Evolutionary conservation across 2,888 invertebrate species (phyloP), one percentile per base, ranked within the genome.

Genomic region (Morinoia aosen): DNA sequence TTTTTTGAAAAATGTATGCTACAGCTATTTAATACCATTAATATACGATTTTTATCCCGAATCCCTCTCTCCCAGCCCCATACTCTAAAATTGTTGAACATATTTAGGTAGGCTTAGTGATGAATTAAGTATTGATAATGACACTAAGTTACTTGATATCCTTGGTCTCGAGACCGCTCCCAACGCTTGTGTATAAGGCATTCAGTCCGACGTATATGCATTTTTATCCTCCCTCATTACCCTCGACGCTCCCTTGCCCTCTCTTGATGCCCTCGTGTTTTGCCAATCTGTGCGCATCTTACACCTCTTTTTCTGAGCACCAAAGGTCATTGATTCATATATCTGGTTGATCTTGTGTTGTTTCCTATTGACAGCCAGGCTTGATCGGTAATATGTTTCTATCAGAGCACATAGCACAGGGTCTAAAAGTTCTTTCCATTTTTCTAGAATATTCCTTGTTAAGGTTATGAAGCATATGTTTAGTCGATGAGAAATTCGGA

Each of bases 171-270:
- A 12, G 76, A 76, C 76, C 76, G 8, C 33, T 33, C 33, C 33
- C 25, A 76, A 76, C 76, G 19, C 76, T 76, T 76, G 76, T 76
- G 76, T 76, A 76, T 76, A 76, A 76, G 76, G 33, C 76, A 76
- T 76, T 76, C 76, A 76, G 76, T 76, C 76, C 76, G 33, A 76
- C 76, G 76, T 76, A 76, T 76, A 76, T 76, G 76, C 76, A 76
- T 76, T 76, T 8, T 33, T 16, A 76, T 76, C 19, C 25, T 76
- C 25, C 7, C 33, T 76, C 2, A 76, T 16, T n/a, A n/a, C 8
- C 76, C 8, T 3, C 33, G 76, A 76, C 76, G 25, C 25, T 19
- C 25, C 76, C 76, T 76, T 76, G 8, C 25, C 10, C 25, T 33
- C 8, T 33, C 76, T 16, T 76, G 33, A 25, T 61, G 14, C 61